Percentiles rank a stretch among this genome's conserved stretches.
These are phyloP conservation scores for Thera britannica DNA, from an alignment of 2,888 invertebrate species.

Conservation along the genomic window DNA sequence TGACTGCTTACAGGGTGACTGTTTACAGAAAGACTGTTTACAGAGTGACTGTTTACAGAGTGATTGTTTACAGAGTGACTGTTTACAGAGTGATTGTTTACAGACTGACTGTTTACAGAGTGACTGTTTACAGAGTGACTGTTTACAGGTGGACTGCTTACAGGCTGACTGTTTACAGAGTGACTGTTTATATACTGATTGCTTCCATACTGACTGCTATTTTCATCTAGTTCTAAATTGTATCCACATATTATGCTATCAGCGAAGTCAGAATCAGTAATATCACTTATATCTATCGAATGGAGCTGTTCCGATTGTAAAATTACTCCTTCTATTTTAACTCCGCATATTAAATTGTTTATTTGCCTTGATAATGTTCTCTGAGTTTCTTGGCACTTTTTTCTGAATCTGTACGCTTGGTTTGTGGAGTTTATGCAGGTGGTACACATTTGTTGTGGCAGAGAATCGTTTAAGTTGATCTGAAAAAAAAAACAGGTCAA, in stretches of 20 bases:
- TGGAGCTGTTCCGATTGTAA: constrained; percentile 33
- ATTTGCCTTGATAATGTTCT: constrained; percentile 36
- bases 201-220: background rate
- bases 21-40: background rate
- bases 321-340: constrained; percentile 50
- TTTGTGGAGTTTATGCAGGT: constrained; percentile 50
- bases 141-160: constrained; percentile 12
- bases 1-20: constrained; percentile 13
- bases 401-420: constrained; percentile 51
- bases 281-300: constrained; percentile 55
- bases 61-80: background rate
- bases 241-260: constrained; percentile 52
- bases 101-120: background rate
- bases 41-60: background rate
- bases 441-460: constrained; percentile 56
- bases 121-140: background rate
- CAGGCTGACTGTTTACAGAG: background rate
- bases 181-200: background rate
- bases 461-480: constrained; percentile 49
- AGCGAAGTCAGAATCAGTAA: constrained; percentile 43
- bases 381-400: constrained; percentile 52
- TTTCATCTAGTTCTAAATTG: constrained; percentile 31
- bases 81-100: constrained; percentile 13
- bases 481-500: constrained; percentile 30
- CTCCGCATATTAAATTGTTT: constrained; percentile 20